These are phyloP conservation scores for Pimpla rufipes DNA, from an alignment of 2,888 invertebrate species.

Conservation along the genomic window DNA sequence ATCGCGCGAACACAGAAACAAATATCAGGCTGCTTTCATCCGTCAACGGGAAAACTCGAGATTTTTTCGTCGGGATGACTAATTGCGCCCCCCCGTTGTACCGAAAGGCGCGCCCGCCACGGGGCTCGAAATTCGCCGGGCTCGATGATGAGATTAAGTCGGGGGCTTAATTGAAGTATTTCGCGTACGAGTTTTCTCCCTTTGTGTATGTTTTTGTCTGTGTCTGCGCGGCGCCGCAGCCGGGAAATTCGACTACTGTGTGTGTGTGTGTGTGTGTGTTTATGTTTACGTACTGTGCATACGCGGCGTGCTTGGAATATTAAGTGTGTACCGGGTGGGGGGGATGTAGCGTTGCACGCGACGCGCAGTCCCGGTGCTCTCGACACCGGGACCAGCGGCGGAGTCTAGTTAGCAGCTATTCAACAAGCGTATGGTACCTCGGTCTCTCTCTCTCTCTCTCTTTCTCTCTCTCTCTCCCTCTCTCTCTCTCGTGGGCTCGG, in stretches of 20 bases:
- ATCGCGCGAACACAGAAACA: neutral
- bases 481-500: neutral
- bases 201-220: slow-evolving; percentile 4
- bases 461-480: neutral
- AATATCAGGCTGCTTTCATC: slow-evolving; percentile 10
- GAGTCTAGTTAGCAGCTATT: slow-evolving; percentile 63
- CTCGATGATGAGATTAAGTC: slow-evolving; percentile 34
- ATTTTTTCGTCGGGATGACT: slow-evolving; percentile 18
- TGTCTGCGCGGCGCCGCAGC: neutral
- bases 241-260: too few species aligned
- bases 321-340: slow-evolving; percentile 1
- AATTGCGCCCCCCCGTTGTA: neutral
- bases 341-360: slow-evolving; percentile 14
- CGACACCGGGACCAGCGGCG: slow-evolving; percentile 8
- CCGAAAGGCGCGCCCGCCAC: neutral
- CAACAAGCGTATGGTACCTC: slow-evolving; percentile 41
- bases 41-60: neutral
- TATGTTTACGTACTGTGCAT: neutral
- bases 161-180: slow-evolving; percentile 59
- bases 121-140: slow-evolving; percentile 11
- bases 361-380: neutral
- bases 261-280: slow-evolving; percentile 5
- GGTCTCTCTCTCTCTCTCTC: slow-evolving; percentile 4
- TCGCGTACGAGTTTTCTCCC: slow-evolving; percentile 5
- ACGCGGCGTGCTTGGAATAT: slow-evolving; percentile 5